Conservation (phyloP, 2,797 vertebrate genomes). For the Ctenochaetus hawaiiensis region DNA sequence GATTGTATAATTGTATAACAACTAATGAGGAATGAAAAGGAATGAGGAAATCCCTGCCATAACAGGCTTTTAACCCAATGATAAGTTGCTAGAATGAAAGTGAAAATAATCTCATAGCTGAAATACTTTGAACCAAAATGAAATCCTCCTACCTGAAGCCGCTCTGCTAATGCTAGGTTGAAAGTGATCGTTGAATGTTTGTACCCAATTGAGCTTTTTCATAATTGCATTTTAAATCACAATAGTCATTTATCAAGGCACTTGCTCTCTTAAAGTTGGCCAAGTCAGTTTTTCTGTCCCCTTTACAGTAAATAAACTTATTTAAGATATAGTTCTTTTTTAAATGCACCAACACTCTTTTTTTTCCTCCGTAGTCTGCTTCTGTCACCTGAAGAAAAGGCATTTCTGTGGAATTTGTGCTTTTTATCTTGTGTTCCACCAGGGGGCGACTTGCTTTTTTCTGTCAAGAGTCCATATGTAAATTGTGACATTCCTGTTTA, state of each 20-base stretch:
- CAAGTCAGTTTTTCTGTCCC: not conserved
- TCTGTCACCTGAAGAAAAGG: constrained; percentile 13
- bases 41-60: constrained; percentile 30
- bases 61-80: constrained; percentile 26
- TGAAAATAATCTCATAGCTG: constrained; percentile 16
- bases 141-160: constrained; percentile 34
- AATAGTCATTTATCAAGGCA: not conserved
- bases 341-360: not conserved
- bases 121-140: constrained; percentile 51
- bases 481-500: constrained; percentile 63
- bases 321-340: not conserved
- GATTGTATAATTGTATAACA: constrained; percentile 16
- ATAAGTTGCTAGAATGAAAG: constrained; percentile 29
- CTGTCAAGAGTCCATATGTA: constrained; percentile 27
- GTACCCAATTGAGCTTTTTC: constrained; percentile 22
- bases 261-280: not conserved
- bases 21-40: not conserved
- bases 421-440: constrained; percentile 60
- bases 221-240: constrained; percentile 11
- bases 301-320: constrained; percentile 7
- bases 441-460: constrained; percentile 53
- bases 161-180: constrained; percentile 5
- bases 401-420: constrained; percentile 39
- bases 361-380: not conserved
- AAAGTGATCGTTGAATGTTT: constrained; percentile 42